These are phyloP conservation scores for Therioaphis trifolii DNA, from an alignment of 2,888 invertebrate species.

Conservation along the genomic window DNA sequence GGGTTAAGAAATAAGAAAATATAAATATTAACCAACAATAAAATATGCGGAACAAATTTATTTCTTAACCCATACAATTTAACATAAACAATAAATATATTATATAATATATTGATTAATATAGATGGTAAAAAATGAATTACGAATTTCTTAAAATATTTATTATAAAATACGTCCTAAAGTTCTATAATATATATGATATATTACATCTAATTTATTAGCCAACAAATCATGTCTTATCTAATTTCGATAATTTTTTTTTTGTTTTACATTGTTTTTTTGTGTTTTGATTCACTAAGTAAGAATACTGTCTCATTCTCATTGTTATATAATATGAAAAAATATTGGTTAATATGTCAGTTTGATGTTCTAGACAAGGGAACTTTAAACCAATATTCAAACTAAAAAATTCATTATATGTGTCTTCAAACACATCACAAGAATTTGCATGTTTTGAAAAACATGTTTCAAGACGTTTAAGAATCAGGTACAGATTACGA, in stretches of 20 bases:
- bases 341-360: not conserved
- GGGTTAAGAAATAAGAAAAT: too few relatives aligned
- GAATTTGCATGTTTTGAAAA: constrained; percentile 1
- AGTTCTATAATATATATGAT: too few relatives aligned
- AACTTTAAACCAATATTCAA: not conserved
- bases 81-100: too few relatives aligned
- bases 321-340: constrained; percentile 2
- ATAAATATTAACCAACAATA: too few relatives aligned
- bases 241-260: not conserved
- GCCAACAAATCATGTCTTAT: too few relatives aligned
- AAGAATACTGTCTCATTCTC: not conserved
- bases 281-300: not conserved
- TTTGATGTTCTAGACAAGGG: constrained; percentile 6
- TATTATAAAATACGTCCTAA: too few relatives aligned
- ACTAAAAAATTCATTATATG: constrained; percentile 2
- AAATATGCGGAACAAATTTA: too few relatives aligned
- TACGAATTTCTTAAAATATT: too few relatives aligned
- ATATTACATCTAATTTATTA: too few relatives aligned
- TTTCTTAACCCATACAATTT: too few relatives aligned
- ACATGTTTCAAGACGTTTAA: not conserved
- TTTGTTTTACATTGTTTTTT: not conserved
- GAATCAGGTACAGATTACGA: not conserved
- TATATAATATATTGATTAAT: too few relatives aligned
- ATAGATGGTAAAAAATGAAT: too few relatives aligned
- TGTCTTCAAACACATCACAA: constrained; percentile 11